These are phyloP conservation scores for Lithophane ornitopus DNA, from an alignment of 2,888 invertebrate genomes.

Conservation along the genomic window DNA sequence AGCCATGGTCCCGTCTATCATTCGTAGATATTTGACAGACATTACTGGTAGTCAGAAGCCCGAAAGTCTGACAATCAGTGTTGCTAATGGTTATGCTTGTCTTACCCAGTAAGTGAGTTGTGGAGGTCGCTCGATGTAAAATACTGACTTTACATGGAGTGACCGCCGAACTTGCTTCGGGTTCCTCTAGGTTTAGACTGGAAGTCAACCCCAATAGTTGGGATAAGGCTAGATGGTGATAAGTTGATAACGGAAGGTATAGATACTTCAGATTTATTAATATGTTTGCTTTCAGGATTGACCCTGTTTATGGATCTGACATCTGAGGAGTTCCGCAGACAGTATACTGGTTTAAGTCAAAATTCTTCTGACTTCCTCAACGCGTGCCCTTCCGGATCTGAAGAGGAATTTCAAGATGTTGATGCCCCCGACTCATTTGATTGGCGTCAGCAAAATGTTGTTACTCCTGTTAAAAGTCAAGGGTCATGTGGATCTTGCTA, in stretches of 20 bases:
- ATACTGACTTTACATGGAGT: too few species aligned
- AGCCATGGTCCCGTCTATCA: neutral
- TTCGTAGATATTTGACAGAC: neutral
- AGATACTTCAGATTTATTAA: neutral
- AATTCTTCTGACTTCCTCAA: rapidly evolving
- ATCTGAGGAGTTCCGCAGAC: slow-evolving; percentile 12
- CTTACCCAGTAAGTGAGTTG: neutral
- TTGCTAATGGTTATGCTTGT: neutral
- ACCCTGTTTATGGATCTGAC: slow-evolving; percentile 42
- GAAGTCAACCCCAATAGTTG: neutral
- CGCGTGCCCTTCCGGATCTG: neutral
- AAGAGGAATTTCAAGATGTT: slow-evolving; percentile 6
- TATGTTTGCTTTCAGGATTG: slow-evolving; percentile 38
- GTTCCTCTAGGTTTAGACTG: neutral
- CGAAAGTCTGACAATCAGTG: neutral
- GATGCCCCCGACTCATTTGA: slow-evolving; percentile 82
- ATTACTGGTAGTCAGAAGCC: neutral
- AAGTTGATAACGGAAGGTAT: too few species aligned
- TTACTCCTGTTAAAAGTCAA: slow-evolving; percentile 95
- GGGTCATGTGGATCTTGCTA: slow-evolving; percentile 95
- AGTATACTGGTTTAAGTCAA: neutral
- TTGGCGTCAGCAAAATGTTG: slow-evolving; percentile 94
- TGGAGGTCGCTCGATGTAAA: too few species aligned
- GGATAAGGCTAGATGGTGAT: neutral
- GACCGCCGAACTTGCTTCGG: neutral